Base-by-base conservation (phyloP, 2,797 vertebrate genomes). In the Coluber constrictor region DNA sequence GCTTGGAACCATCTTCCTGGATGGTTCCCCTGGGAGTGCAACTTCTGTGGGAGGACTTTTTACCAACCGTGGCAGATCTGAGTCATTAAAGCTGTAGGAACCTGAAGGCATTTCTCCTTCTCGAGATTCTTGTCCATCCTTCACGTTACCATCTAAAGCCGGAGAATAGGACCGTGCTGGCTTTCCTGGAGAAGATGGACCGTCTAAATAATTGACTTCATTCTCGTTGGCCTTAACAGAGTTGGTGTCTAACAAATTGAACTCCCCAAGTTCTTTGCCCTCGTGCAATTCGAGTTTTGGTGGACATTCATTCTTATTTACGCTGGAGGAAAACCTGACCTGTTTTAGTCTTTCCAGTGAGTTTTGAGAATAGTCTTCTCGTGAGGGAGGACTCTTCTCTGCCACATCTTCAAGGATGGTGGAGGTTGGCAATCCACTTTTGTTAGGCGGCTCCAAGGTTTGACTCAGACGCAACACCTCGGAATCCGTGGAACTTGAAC, bases 401-500 rank as follows among this genome's bases (percentile, higher is more conserved):
- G 94, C 92, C 90, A 97, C 96, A 89, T 95, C 97, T 94, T 98
- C 98, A 59, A 96, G 95, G 94, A 97, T 98, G 79, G 97, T 97
- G 87, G 95, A 94, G 47, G 94, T 74, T 6, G 94, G 94, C 87
- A 97, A 91, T 32, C 92, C 59, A 37, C 95, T 95, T 94, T 95
- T 98, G 89, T 93, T 97, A 93, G 96, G 91, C n/a, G 91, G 92
- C 51, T 98, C 97, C 57, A 96, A 92, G 88, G 86, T 94, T 57
- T 96, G 96, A 86, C 95, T 96, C 87, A 94, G 91, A 92, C 97
- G 96, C 93, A 96, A 94, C 15, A 93, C 96, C 95, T 98, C 96
- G 23, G 98, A 98, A 96, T 98, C 98, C 27, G 97, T 98, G 79
- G 98, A 98, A 95, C 97, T 98, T 6, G 97, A 98, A 90, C 98